Conservation (phyloP, 2,888 invertebrate genomes). For the Phymatocera aterrima region DNA sequence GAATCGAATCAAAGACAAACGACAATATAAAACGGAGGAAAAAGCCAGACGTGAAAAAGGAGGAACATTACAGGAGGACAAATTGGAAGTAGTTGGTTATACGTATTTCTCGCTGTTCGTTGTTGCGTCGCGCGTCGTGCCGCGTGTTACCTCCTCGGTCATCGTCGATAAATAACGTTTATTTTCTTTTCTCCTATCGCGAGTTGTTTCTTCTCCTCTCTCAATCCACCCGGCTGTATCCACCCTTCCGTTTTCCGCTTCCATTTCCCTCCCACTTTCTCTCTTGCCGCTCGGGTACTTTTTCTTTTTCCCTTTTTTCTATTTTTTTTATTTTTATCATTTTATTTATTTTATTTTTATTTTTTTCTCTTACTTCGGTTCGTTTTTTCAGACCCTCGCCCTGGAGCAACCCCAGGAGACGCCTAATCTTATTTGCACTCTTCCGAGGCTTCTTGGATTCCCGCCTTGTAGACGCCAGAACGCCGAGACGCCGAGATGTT, state of each 20-base stretch:
- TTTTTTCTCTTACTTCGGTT: not conserved
- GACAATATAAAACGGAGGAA: not conserved
- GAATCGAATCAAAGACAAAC: not conserved
- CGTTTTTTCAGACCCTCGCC: constrained; percentile 2
- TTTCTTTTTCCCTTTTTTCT: not conserved
- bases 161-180: constrained; percentile 41
- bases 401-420: constrained; percentile 48
- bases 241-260: not conserved
- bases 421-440: constrained; percentile 65
- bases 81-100: constrained; percentile 32
- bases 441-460: constrained; percentile 47
- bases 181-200: constrained; percentile 22
- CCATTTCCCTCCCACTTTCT: not conserved
- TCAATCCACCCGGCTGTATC: not conserved
- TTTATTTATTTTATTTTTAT: not conserved
- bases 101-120: constrained; percentile 3
- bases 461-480: constrained; percentile 22
- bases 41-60: constrained; percentile 26
- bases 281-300: no score
- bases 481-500: constrained; percentile 39
- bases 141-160: constrained; percentile 32
- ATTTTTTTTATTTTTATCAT: not conserved
- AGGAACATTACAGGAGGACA: constrained; percentile 12
- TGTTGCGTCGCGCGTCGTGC: constrained; percentile 25
- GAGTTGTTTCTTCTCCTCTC: constrained; percentile 12